These are phyloP conservation scores for Lycorma delicatula DNA, from an alignment of 1,140 invertebrate genomes.

Conservation along the genomic window DNA sequence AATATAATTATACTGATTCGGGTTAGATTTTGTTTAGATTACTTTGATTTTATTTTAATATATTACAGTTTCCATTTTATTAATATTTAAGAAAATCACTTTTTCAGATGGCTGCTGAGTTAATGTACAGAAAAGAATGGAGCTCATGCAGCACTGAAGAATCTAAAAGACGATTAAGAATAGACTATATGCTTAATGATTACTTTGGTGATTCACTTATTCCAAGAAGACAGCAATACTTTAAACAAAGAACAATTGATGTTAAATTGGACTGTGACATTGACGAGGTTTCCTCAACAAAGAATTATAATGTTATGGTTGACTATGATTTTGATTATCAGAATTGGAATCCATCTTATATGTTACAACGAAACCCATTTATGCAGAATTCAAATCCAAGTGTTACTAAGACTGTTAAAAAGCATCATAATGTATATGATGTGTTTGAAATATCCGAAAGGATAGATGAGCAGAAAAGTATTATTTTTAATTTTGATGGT, in stretches of 20 bases:
- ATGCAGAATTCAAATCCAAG: background rate
- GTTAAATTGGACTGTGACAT: background rate
- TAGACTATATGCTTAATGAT: conserved; percentile 20
- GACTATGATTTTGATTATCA: background rate
- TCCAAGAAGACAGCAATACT: conserved; percentile 1
- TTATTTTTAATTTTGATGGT: background rate
- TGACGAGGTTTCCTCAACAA: background rate
- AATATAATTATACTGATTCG: too few relatives aligned
- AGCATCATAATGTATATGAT: background rate
- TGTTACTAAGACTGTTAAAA: background rate
- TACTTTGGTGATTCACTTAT: conserved; percentile 21
- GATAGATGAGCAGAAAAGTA: background rate
- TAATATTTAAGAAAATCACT: too few relatives aligned
- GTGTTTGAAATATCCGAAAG: background rate
- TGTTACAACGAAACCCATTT: background rate
- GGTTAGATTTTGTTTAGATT: too few relatives aligned
- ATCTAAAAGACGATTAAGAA: conserved; percentile 11
- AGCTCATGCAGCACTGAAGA: conserved; percentile 6
- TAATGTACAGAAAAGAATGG: conserved; percentile 14
- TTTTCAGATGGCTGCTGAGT: conserved; percentile 19
- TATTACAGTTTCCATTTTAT: too few relatives aligned
- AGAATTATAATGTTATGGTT: background rate
- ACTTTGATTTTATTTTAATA: too few relatives aligned
- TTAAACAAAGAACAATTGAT: background rate
- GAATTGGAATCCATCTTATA: background rate